Conservation (phyloP, 2,888 invertebrate species). For the Sialis fuliginosa region DNA sequence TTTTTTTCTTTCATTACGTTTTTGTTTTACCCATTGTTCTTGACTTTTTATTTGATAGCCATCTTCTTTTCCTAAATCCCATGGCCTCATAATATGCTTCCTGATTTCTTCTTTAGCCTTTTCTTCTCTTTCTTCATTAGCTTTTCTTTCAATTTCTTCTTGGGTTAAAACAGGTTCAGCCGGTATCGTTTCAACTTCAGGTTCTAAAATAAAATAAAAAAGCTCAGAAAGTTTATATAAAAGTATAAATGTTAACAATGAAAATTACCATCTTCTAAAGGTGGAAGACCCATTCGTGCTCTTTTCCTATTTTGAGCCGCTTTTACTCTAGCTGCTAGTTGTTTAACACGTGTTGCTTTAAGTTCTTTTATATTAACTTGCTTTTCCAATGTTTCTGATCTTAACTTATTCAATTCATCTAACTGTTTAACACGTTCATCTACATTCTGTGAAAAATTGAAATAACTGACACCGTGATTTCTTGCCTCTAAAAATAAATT, state of each 20-base stretch:
- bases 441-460: slow-evolving; percentile 77
- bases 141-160: slow-evolving; percentile 10
- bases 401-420: slow-evolving; percentile 49
- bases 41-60: slow-evolving; percentile 46
- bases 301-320: slow-evolving; percentile 59
- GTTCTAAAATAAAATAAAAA: slow-evolving; percentile 11
- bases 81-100: slow-evolving; percentile 42
- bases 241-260: slow-evolving; percentile 1
- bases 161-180: slow-evolving; percentile 10
- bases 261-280: slow-evolving; percentile 34
- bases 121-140: slow-evolving; percentile 19
- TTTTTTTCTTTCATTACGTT: slow-evolving; percentile 46
- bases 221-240: no score
- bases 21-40: slow-evolving; percentile 60
- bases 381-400: slow-evolving; percentile 49
- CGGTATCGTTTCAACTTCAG: slow-evolving; percentile 17
- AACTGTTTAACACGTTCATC: slow-evolving; percentile 62
- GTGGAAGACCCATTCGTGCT: slow-evolving; percentile 52
- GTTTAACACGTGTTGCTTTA: slow-evolving; percentile 40
- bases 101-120: slow-evolving; percentile 31
- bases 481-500: slow-evolving; percentile 60
- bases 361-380: slow-evolving; percentile 45
- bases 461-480: slow-evolving; percentile 84
- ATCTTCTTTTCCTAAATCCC: slow-evolving; percentile 56
- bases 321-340: slow-evolving; percentile 48